These are phyloP conservation scores for Phrynosoma platyrhinos DNA, from an alignment of 2,113 vertebrate species.

Conservation along the genomic window DNA sequence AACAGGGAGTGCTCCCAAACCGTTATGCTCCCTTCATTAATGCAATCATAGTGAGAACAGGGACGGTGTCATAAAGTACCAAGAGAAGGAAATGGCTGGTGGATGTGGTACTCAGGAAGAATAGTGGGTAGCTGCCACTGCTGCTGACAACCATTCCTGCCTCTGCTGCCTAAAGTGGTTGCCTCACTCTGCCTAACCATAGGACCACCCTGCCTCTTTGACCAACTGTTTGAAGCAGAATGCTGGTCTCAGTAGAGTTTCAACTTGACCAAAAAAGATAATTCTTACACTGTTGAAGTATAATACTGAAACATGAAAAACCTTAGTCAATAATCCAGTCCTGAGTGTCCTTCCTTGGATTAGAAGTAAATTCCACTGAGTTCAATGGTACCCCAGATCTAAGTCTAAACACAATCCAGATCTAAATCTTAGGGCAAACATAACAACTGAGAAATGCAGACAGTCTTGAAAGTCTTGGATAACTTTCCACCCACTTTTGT, in stretches of 20 bases:
- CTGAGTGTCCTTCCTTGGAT: background rate
- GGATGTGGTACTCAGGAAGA: background rate
- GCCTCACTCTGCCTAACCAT: no score
- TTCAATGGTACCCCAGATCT: background rate
- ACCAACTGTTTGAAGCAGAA: background rate
- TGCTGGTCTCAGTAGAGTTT: background rate
- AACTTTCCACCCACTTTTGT: background rate
- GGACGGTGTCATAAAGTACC: no score
- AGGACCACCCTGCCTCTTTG: no score
- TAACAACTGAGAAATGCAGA: background rate
- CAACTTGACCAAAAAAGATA: background rate
- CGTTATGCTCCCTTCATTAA: no score
- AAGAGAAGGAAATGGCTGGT: background rate
- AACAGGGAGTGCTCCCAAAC: no score
- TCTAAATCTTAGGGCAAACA: background rate
- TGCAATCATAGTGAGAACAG: no score
- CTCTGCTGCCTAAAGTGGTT: no score
- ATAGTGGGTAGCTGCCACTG: no score
- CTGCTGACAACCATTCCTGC: no score
- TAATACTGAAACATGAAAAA: background rate
- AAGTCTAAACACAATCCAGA: background rate
- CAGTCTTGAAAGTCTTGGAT: background rate
- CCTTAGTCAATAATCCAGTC: background rate
- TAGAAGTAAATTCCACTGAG: background rate
- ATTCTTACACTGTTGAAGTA: background rate